These are phyloP conservation scores for Lycorma delicatula DNA, from an alignment of 1,140 invertebrate species.

Conservation along the genomic window DNA sequence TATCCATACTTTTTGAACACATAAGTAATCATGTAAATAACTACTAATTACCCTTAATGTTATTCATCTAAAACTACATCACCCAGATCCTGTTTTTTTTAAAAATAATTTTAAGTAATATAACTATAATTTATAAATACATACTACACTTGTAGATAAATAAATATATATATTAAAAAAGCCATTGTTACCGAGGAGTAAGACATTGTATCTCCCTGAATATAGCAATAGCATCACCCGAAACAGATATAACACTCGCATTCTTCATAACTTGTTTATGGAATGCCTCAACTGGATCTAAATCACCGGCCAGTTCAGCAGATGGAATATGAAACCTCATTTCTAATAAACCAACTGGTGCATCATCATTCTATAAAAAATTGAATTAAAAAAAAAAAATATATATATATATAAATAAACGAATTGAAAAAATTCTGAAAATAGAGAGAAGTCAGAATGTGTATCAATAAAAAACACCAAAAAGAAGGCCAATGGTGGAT, in stretches of 20 bases:
- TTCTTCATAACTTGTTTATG: constrained; percentile 93
- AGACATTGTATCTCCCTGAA: constrained; percentile 96
- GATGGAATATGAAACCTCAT: constrained; percentile 96
- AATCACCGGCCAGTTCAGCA: constrained; percentile 69
- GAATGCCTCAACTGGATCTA: constrained; percentile 91
- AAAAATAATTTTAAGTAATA: too few species aligned
- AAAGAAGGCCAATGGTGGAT: too few species aligned
- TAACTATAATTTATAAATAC: too few species aligned
- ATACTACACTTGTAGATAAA: not conserved
- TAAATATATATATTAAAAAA: not conserved
- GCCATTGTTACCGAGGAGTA: constrained; percentile 74
- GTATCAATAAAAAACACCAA: too few species aligned
- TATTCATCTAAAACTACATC: not conserved
- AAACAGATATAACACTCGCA: constrained; percentile 94
- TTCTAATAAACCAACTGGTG: constrained; percentile 91
- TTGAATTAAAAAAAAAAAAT: constrained; percentile 6
- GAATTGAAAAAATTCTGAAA: too few species aligned
- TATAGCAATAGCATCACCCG: constrained; percentile 94
- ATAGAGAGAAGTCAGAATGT: too few species aligned
- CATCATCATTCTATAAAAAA: constrained; percentile 82
- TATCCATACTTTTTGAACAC: too few species aligned
- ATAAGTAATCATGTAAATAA: too few species aligned
- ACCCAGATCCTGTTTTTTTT: too few species aligned
- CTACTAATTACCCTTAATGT: constrained; percentile 11
- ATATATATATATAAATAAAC: too few species aligned